phyloP scores from a whole-genome alignment of 2,888 invertebrate genomes.

The Leptopilina drosophilae region DNA sequence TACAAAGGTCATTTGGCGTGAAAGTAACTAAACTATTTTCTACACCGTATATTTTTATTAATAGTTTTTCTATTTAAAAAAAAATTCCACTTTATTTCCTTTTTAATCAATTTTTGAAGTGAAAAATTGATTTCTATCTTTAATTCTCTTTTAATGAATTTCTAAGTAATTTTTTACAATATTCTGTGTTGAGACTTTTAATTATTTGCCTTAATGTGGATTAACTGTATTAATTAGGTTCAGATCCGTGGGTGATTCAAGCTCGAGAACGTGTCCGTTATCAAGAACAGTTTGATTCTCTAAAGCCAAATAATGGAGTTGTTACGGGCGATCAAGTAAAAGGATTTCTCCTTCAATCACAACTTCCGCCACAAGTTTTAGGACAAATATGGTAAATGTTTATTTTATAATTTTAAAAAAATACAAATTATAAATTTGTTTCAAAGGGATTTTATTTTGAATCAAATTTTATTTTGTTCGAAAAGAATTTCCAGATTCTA shows the following conservation, averaged over 20 bases:
- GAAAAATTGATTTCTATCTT: neutral
- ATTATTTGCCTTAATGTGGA: neutral
- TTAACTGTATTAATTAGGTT: constrained; percentile 62
- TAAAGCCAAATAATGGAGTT: constrained; percentile 91
- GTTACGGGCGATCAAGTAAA: constrained; percentile 96
- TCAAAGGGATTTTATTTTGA: neutral
- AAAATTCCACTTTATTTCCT: too few species aligned
- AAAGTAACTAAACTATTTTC: constrained; percentile 16
- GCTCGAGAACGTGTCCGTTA: constrained; percentile 92
- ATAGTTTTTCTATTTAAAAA: neutral
- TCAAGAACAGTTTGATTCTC: constrained; percentile 92
- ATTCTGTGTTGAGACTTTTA: neutral
- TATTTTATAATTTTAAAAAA: neutral
- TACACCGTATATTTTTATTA: neutral
- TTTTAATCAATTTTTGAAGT: too few species aligned
- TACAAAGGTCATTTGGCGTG: neutral
- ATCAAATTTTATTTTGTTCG: too few species aligned
- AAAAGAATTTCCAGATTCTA: too few species aligned
- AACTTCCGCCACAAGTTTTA: constrained; percentile 91
- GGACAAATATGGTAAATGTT: constrained; percentile 94
- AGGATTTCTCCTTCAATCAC: constrained; percentile 94
- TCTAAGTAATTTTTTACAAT: neutral
- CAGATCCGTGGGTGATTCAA: constrained; percentile 93
- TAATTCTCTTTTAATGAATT: neutral
- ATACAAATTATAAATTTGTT: neutral